A percentile compares a stretch with the other conserved stretches of the same genome.
Conservation (phyloP, 2,888 invertebrate species). For the Entomobrya proxima region DNA sequence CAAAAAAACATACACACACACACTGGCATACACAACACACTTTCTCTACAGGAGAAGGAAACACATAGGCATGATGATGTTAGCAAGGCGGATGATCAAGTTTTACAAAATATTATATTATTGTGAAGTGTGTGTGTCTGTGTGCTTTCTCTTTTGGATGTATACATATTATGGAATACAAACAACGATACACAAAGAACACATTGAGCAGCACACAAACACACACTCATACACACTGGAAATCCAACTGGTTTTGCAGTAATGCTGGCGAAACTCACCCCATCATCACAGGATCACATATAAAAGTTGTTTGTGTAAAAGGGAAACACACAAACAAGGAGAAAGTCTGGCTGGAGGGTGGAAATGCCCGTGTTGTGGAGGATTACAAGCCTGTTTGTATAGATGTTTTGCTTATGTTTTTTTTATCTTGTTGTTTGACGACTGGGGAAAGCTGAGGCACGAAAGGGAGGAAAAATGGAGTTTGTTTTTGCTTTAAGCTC, state of each 20-base stretch:
- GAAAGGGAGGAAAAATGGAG: not conserved
- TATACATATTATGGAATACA: constrained; percentile 50
- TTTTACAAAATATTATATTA: constrained; percentile 29
- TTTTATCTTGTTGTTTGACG: not conserved
- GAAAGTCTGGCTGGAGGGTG: constrained; percentile 29
- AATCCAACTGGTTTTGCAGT: constrained; percentile 38
- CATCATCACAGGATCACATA: not conserved
- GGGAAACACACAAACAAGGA: constrained; percentile 1
- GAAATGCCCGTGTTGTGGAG: constrained; percentile 4
- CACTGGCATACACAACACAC: too few species aligned
- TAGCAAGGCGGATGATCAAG: constrained; percentile 10
- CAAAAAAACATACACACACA: not conserved
- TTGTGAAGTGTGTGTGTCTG: not conserved
- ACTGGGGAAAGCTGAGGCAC: constrained; percentile 51
- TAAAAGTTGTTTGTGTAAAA: constrained; percentile 1
- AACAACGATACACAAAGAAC: constrained; percentile 61
- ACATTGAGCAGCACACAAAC: constrained; percentile 42
- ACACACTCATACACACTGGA: too few species aligned
- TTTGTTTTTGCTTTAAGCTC: not conserved
- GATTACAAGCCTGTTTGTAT: constrained; percentile 26
- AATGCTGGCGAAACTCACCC: constrained; percentile 55
- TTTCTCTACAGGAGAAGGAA: not conserved
- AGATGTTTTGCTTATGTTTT: constrained; percentile 46
- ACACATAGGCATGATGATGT: not conserved
- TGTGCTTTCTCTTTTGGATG: not conserved